These are phyloP conservation scores for Agrotis ipsilon DNA, from an alignment of 2,888 invertebrate species.

Conservation along the genomic window DNA sequence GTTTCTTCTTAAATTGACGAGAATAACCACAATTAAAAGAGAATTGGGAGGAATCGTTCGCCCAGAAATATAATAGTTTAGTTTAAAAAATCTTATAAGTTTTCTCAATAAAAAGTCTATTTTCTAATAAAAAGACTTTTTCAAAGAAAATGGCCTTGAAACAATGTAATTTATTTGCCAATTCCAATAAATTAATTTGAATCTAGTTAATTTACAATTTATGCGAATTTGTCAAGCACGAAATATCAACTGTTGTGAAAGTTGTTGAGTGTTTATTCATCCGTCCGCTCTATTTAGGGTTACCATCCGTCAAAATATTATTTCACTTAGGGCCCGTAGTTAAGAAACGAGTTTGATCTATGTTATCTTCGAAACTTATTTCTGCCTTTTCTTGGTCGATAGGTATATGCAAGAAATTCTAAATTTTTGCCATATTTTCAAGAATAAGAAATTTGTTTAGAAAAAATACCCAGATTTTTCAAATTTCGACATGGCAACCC, in stretches of 20 bases:
- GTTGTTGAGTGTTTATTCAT: not conserved
- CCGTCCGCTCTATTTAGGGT: not conserved
- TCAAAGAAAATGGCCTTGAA: slow-evolving; percentile 30
- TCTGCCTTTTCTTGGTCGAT: no score
- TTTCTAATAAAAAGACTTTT: no score
- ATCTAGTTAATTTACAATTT: slow-evolving; percentile 45
- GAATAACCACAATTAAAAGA: not conserved
- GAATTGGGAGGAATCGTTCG: not conserved
- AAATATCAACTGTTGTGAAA: slow-evolving; percentile 47
- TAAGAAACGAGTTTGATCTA: no score
- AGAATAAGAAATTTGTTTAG: not conserved
- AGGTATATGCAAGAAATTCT: no score
- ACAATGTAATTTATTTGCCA: slow-evolving; percentile 20
- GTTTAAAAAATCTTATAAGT: no score
- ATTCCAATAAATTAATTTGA: slow-evolving; percentile 48
- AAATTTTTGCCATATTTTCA: no score
- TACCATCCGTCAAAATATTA: not conserved
- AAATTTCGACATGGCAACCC: not conserved
- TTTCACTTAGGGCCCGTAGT: no score
- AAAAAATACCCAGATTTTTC: not conserved
- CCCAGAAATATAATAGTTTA: not conserved
- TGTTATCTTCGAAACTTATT: no score
- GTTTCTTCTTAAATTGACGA: no score
- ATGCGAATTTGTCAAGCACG: slow-evolving; percentile 47
- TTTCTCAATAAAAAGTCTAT: no score